phyloP scores from a whole-genome alignment of 2,797 vertebrate species.

The Takifugu ocellatus region DNA sequence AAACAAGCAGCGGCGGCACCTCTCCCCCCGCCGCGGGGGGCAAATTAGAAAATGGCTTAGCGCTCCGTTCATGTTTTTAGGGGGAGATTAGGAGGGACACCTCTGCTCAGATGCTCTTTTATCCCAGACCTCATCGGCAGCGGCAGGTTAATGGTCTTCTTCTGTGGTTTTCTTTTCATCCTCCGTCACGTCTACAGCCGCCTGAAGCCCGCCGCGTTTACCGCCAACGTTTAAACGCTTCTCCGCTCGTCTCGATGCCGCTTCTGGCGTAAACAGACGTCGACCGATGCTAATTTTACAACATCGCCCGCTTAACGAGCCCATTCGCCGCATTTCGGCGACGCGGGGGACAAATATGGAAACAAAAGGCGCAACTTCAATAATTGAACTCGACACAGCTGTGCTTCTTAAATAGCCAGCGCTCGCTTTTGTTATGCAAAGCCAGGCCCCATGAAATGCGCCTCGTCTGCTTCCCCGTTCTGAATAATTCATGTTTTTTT shows the following conservation, averaged over 20 bases:
- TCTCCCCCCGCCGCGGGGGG: conserved; percentile 52
- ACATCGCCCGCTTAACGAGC: no score
- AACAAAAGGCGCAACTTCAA: conserved; percentile 51
- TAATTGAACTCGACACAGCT: conserved; percentile 57
- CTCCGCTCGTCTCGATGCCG: no score
- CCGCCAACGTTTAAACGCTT: neutral
- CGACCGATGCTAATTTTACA: no score
- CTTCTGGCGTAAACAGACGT: no score
- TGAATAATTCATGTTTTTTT: conserved; percentile 63
- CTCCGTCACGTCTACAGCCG: no score
- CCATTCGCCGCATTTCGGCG: conserved; percentile 11
- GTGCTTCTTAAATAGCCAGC: conserved; percentile 35
- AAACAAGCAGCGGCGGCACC: conserved; percentile 53
- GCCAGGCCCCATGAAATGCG: conserved; percentile 25
- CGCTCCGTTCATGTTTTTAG: conserved; percentile 29
- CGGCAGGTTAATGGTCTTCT: neutral
- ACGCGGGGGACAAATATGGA: conserved; percentile 54
- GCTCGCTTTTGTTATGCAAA: conserved; percentile 55
- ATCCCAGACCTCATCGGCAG: neutral
- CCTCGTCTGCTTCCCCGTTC: conserved; percentile 4
- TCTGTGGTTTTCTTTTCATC: neutral
- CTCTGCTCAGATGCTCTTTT: conserved; percentile 28
- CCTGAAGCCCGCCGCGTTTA: neutral
- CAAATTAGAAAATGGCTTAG: conserved; percentile 27
- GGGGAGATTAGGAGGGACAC: conserved; percentile 19